Evolutionary conservation across 2,888 invertebrate species (phyloP), one percentile per base, ranked within the genome.

Genomic region (Thyatira batis): DNA sequence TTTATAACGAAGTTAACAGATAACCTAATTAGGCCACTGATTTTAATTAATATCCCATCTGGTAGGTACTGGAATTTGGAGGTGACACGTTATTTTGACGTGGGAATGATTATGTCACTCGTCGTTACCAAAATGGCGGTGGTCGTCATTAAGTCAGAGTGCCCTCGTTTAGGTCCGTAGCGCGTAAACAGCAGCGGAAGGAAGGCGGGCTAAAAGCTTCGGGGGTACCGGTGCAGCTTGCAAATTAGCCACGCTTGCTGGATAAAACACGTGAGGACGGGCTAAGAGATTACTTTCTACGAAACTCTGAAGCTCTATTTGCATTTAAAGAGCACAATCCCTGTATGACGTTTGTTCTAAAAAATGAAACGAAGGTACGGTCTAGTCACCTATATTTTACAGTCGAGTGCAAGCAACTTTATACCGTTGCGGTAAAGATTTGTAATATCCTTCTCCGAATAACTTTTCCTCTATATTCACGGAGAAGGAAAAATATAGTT

Each of bases 121-220:
- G 78, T 71, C 74, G 80, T 82, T 80, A 81, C 82, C 78, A 72
- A 84, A 85, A 86, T 82, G 84, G 80, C 81, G 80, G 78, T 77
- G 82, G 84, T 78, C 81, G 84, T 87, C 87, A 87, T 87, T 88
- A 87, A 85, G 80, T 71, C 79, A 71, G 82, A 88, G 85, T 87
- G 85, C 85, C 84, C 85, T 87, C 84, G 79, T 85, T 87, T 85
- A 83, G 80, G 84, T 82, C 80, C 80, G 78, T 71, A 76, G 80
- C 81, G 83, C 84, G 83, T 82, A 79, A 84, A 85, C 83, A 82
- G 72, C 73, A 71, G 71, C 84, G 88, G 85, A 87, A 87, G 87
- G 85, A 86, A 87, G 80, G 78, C 78, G 68, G 76, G 84, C 83
- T 87, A 84, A 87, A 86, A 87, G 87, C 87, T 76, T 74, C 76